Percentiles rank a stretch among this genome's conserved stretches.
These are phyloP conservation scores for Eupithecia insigniata DNA, from an alignment of 2,888 invertebrate species.

Conservation along the genomic window DNA sequence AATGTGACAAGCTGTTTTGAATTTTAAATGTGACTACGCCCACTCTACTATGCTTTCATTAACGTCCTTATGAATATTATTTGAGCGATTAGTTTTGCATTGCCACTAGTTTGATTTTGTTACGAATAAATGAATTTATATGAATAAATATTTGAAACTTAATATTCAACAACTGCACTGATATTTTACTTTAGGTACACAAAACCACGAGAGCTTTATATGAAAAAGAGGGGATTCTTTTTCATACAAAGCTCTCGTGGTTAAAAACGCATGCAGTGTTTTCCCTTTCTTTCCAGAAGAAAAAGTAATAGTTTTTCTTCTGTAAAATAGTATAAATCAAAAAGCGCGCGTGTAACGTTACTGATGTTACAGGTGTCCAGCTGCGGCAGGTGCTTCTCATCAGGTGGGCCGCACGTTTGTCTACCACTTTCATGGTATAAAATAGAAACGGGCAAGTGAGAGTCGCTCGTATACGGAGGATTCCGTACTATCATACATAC, in stretches of 20 bases:
- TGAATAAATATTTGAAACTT: neutral
- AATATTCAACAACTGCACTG: neutral
- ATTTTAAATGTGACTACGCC: slow-evolving; percentile 41
- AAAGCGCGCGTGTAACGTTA: neutral
- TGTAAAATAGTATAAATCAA: no score
- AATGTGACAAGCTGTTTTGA: slow-evolving; percentile 44
- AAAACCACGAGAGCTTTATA: no score
- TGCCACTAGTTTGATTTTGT: slow-evolving; percentile 7
- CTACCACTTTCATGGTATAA: neutral
- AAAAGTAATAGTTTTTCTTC: no score
- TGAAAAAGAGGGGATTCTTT: no score
- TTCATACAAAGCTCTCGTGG: no score
- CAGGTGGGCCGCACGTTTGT: neutral
- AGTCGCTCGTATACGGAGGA: no score
- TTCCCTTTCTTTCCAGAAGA: neutral
- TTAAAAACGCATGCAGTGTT: neutral
- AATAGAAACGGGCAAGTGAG: no score
- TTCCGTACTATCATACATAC: no score
- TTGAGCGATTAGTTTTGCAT: slow-evolving; percentile 25
- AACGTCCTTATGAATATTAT: slow-evolving; percentile 34
- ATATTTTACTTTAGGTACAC: no score
- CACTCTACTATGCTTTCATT: slow-evolving; percentile 35
- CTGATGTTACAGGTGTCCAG: neutral
- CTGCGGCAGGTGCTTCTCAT: neutral
- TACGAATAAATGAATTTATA: neutral